Percentiles rank a stretch among this genome's conserved stretches.
phyloP scores from a whole-genome alignment of 1,140 invertebrate species.

The Drosophila burlai region DNA sequence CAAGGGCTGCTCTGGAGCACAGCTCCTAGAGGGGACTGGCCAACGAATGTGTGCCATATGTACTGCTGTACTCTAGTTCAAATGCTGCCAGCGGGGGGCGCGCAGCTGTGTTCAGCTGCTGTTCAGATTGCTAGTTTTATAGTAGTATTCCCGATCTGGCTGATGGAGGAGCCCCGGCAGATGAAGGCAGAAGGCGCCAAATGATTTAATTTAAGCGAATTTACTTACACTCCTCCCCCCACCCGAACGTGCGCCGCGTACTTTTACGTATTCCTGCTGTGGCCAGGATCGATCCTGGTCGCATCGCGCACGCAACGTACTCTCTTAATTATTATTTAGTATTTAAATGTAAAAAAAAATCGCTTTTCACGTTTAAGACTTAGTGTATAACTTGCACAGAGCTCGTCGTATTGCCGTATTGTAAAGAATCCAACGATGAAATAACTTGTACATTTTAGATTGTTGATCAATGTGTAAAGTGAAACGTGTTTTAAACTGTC shows the following conservation, averaged over 20 bases:
- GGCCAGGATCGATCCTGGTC: slow-evolving; percentile 18
- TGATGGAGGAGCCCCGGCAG: slow-evolving; percentile 13
- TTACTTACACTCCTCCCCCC: slow-evolving; percentile 45
- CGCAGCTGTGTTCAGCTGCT: slow-evolving; percentile 25
- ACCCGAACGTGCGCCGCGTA: slow-evolving; percentile 29
- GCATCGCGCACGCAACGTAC: slow-evolving; percentile 54
- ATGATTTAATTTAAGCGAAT: slow-evolving; percentile 66
- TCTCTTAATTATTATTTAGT: slow-evolving; percentile 83
- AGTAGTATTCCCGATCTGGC: slow-evolving; percentile 72
- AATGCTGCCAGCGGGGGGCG: slow-evolving; percentile 17
- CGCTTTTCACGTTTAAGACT: slow-evolving; percentile 58
- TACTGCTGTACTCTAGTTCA: slow-evolving; percentile 52
- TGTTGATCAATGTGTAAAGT: slow-evolving; percentile 80
- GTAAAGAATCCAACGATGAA: slow-evolving; percentile 40
- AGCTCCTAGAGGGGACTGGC: slow-evolving; percentile 55
- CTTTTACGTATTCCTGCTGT: slow-evolving; percentile 41
- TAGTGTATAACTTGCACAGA: slow-evolving; percentile 22
- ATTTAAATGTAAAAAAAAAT: slow-evolving; percentile 61
- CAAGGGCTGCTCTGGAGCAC: slow-evolving; percentile 40
- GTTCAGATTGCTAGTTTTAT: slow-evolving; percentile 76
- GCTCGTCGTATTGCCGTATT: slow-evolving; percentile 48
- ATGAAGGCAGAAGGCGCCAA: slow-evolving; percentile 33
- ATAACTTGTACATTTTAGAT: slow-evolving; percentile 66
- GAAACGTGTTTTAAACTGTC: slow-evolving; percentile 61
- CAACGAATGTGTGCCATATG: slow-evolving; percentile 66